Evolutionary conservation across 2,113 vertebrate genomes (phyloP), one percentile per base, ranked within the genome.

Genomic region (Hippocampus guttulatus): DNA sequence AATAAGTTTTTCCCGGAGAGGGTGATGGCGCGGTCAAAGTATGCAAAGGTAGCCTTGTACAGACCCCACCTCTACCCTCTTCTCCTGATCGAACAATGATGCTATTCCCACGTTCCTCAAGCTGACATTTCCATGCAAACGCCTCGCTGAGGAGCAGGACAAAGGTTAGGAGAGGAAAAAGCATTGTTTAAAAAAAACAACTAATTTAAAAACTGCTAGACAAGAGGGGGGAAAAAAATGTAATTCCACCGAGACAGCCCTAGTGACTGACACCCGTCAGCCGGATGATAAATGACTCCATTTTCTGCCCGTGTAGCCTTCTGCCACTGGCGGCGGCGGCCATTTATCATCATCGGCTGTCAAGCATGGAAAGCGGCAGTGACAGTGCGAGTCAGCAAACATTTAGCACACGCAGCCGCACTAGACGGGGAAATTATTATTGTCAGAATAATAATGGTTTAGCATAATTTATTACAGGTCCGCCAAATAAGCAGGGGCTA

Each of bases 361-460:
- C 96, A 98, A 95, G 93, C 90, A 91, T 93, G 94, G 95, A 96
- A 96, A 98, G 94, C 94, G 76, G 94, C 95, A 95, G 93, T 96
- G 97, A 99, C 97, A 99, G 96, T 96, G 94, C 95, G 94, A 98
- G 97, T 99, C 97, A 98, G 96, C 96, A 98, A 98, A 98, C 97
- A 98, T 99, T 99, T 99, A 99, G 97, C 97, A 95, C 96, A 95
- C 94, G 91, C 95, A 95, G 94, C 95, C 93, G 92, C 92, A 93
- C 95, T 96, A 95, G 96, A 95, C 93, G 75, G 95, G 96, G 96
- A 99, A 99, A 98, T 99, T 96, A 98, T 98, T 98, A 98, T 98
- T 98, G 97, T 98, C 97, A 99, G 96, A 99, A 98, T 98, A 98
- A 99, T 99, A 99, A 99, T 98, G 96, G 95, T 99, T 98, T 98